A percentile compares a stretch with the other conserved stretches of the same genome.
These are phyloP conservation scores for Drosophila sucinea DNA, from an alignment of 1,140 invertebrate genomes.

Conservation along the genomic window DNA sequence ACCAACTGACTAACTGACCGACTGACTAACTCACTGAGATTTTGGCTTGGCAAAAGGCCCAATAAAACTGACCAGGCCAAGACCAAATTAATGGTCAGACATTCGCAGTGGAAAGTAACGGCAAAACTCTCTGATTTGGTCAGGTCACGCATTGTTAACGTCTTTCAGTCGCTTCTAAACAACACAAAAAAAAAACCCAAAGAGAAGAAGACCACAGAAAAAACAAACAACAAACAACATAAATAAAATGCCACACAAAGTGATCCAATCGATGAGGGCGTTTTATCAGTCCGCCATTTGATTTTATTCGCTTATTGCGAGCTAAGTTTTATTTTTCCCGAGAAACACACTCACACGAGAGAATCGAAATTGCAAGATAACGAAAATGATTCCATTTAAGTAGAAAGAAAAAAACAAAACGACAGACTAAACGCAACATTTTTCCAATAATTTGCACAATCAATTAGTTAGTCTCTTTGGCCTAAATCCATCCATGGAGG, in stretches of 20 bases:
- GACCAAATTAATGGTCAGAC: slow-evolving; percentile 57
- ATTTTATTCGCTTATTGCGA: slow-evolving; percentile 57
- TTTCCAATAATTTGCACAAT: slow-evolving; percentile 5
- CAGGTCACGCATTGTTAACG: slow-evolving; percentile 63
- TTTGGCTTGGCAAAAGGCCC: slow-evolving; percentile 22
- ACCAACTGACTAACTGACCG: slow-evolving; percentile 16
- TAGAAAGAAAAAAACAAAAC: slow-evolving; percentile 21
- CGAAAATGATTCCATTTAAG: slow-evolving; percentile 7
- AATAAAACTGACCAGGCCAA: slow-evolving; percentile 27
- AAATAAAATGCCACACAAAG: neutral
- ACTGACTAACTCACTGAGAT: slow-evolving; percentile 17
- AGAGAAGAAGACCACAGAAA: neutral
- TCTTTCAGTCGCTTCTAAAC: neutral
- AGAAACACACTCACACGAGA: slow-evolving; percentile 6
- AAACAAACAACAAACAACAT: neutral
- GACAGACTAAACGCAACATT: neutral
- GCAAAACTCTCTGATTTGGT: slow-evolving; percentile 53
- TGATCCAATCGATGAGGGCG: slow-evolving; percentile 49
- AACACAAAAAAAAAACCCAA: neutral
- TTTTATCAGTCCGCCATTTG: slow-evolving; percentile 43
- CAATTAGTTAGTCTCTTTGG: slow-evolving; percentile 8
- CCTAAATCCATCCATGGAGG: neutral
- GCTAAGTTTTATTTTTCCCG: slow-evolving; percentile 48
- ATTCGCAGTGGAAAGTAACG: slow-evolving; percentile 39
- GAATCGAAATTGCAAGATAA: slow-evolving; percentile 24